Conservation (phyloP, 2,888 invertebrate genomes). For the Euzetes globulus region DNA sequence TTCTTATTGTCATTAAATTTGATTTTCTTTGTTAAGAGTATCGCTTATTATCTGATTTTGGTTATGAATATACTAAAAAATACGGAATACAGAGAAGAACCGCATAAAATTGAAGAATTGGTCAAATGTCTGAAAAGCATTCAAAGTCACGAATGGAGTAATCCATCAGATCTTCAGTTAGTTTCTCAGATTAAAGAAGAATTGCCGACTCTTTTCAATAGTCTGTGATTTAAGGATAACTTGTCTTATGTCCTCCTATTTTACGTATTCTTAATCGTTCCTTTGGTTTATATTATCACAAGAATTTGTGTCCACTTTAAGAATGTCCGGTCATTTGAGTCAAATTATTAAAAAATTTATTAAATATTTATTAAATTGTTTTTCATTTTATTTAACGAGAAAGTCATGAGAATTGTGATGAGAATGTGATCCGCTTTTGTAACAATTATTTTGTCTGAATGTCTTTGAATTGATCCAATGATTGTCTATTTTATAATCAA, state of each 20-base stretch:
- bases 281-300: background rate
- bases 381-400: too few species aligned
- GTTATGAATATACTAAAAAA: slow-evolving; percentile 72
- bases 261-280: too few species aligned
- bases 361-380: too few species aligned
- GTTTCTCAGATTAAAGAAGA: slow-evolving; percentile 10
- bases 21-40: slow-evolving; percentile 53
- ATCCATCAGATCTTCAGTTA: slow-evolving; percentile 14
- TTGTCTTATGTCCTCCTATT: background rate
- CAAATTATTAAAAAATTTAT: background rate
- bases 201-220: background rate
- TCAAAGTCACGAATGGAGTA: slow-evolving; percentile 33
- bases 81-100: slow-evolving; percentile 69
- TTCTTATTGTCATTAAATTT: slow-evolving; percentile 8
- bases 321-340: background rate
- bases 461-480: too few species aligned
- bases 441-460: too few species aligned
- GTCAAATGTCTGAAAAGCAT: slow-evolving; percentile 76
- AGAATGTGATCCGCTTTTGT: too few species aligned
- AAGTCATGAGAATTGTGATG: too few species aligned
- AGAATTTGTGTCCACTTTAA: background rate
- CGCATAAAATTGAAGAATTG: slow-evolving; percentile 70
- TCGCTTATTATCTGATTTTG: slow-evolving; percentile 68
- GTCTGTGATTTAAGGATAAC: background rate
- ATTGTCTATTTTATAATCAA: too few species aligned